Evolutionary conservation across 2,797 vertebrate species (phyloP).

Genomic region (Allobates femoralis): DNA sequence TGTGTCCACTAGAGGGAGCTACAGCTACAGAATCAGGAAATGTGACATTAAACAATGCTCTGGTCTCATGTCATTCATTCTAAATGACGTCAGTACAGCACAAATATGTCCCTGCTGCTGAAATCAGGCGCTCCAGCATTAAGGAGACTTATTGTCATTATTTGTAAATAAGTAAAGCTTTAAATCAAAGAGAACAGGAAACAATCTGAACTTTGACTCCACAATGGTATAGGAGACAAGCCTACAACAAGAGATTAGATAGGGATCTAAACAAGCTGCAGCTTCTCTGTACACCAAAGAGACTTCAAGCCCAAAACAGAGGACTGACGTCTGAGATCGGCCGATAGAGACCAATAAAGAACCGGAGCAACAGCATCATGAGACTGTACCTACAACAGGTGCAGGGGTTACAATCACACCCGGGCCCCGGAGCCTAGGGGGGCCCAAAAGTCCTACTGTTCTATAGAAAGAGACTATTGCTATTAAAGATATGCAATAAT

Average conservation of each 20-base stretch:
- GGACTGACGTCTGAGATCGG: background rate
- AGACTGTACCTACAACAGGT: no score
- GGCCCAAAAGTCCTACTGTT: no score
- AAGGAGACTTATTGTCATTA: background rate
- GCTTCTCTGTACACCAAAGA: background rate
- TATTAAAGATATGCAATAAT: no score
- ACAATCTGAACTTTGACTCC: conserved; percentile 5
- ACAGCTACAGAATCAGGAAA: background rate
- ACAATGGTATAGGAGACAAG: background rate
- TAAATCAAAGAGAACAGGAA: conserved; percentile 34
- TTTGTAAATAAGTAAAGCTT: background rate
- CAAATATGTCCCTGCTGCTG: background rate
- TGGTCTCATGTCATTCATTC: background rate
- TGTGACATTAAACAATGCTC: background rate
- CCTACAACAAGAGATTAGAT: conserved; percentile 20
- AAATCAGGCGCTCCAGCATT: background rate
- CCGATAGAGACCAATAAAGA: background rate
- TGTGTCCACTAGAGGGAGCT: conserved; percentile 24
- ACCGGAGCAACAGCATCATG: background rate
- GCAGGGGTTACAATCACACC: no score
- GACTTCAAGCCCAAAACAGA: background rate
- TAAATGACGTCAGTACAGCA: background rate
- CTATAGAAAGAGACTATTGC: no score
- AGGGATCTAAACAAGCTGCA: conserved; percentile 21
- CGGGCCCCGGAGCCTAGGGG: no score